phyloP scores from a whole-genome alignment of 2,888 invertebrate species.

The Cosmorhoe ocellata region DNA sequence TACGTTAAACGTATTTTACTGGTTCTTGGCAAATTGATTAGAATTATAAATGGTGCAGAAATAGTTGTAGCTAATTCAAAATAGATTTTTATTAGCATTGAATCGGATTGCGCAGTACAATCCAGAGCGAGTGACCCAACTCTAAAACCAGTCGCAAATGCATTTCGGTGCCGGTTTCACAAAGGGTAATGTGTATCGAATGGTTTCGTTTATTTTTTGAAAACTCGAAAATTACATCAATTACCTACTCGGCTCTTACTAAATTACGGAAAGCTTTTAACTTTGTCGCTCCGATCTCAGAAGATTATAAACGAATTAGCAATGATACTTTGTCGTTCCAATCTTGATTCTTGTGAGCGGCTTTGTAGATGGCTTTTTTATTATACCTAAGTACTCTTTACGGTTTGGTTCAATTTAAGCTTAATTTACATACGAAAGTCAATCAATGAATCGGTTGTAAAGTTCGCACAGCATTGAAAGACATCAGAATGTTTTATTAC shows the following conservation, averaged over 20 bases:
- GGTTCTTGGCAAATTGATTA: background rate
- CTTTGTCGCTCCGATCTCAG: conserved; percentile 31
- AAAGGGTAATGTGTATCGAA: conserved; percentile 22
- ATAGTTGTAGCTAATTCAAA: conserved; percentile 1
- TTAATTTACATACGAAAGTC: conserved; percentile 44
- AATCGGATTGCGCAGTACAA: conserved; percentile 19
- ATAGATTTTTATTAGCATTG: conserved; percentile 23
- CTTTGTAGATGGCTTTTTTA: conserved; percentile 32
- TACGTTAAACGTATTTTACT: no score
- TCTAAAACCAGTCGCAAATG: conserved; percentile 28
- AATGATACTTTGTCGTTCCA: conserved; percentile 20
- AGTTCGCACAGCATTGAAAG: conserved; percentile 33
- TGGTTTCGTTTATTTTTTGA: conserved; percentile 24
- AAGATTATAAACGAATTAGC: conserved; percentile 38
- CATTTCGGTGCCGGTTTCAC: conserved; percentile 20
- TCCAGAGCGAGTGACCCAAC: conserved; percentile 19
- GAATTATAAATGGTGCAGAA: background rate
- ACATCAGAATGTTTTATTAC: conserved; percentile 44
- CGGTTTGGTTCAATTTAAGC: conserved; percentile 33
- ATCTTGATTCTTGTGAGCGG: conserved; percentile 6
- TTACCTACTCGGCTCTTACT: conserved; percentile 26
- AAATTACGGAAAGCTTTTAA: conserved; percentile 49
- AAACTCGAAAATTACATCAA: conserved; percentile 26
- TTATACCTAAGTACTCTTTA: conserved; percentile 1
- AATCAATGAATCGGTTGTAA: conserved; percentile 40